A percentile compares a stretch with the other conserved stretches of the same genome.
Evolutionary conservation across 2,113 vertebrate genomes (phyloP).

Genomic region (Sinocyclocheilus rhinocerous): DNA sequence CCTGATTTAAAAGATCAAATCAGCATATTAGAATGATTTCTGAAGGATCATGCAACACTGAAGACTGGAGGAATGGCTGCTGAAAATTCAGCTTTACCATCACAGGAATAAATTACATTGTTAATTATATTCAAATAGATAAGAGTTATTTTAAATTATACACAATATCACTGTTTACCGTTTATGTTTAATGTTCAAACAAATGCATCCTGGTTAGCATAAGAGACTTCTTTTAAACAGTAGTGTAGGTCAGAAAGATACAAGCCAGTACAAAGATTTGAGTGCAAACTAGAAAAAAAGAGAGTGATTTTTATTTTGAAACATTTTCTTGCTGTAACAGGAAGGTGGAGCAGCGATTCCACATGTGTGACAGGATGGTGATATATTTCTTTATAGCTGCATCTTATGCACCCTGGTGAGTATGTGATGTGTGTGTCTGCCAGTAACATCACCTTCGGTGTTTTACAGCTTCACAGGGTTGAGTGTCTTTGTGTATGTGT

Average conservation of each 20-base stretch:
- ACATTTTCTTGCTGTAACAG: constrained; percentile 65
- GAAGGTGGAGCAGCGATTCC: constrained; percentile 89
- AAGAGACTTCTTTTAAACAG: neutral
- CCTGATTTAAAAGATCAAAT: neutral
- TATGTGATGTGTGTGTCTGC: constrained; percentile 18
- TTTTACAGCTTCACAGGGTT: neutral
- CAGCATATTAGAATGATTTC: no score
- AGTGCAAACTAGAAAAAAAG: neutral
- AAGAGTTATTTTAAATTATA: no score
- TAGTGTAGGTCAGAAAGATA: neutral
- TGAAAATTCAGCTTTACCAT: no score
- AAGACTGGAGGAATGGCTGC: neutral
- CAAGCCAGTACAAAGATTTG: neutral
- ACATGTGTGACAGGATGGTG: constrained; percentile 95
- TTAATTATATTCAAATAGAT: no score
- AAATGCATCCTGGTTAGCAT: neutral
- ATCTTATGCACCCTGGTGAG: constrained; percentile 94
- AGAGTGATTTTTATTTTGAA: neutral
- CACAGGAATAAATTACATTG: no score
- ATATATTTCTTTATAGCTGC: constrained; percentile 98
- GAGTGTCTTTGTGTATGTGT: constrained; percentile 33
- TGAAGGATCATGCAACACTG: no score
- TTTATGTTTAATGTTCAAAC: no score
- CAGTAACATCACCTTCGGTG: neutral
- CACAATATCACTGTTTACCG: no score